Evolutionary conservation across 2,797 vertebrate species (phyloP).

Genomic region (Neostethus bicornis): DNA sequence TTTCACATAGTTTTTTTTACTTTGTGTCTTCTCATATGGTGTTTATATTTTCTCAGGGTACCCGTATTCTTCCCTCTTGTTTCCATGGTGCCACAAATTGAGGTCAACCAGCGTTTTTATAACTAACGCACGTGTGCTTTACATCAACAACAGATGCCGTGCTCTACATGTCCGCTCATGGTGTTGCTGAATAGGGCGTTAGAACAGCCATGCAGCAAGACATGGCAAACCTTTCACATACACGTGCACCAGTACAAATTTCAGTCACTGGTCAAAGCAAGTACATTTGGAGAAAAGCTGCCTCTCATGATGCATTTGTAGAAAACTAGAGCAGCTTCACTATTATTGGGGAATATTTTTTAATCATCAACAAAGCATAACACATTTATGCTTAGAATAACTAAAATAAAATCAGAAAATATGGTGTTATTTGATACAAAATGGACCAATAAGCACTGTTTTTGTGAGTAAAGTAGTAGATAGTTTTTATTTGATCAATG

Average conservation of each 20-base stretch:
- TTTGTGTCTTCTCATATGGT: neutral
- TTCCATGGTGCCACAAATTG: conserved; percentile 69
- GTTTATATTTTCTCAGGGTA: conserved; percentile 3
- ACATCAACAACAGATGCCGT: conserved; percentile 66
- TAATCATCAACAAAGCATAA: too few relatives aligned
- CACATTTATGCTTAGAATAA: too few relatives aligned
- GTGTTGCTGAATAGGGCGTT: conserved; percentile 50
- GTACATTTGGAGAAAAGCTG: neutral
- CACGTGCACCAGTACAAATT: neutral
- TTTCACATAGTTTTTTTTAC: neutral
- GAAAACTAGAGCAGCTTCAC: neutral
- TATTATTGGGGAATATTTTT: neutral
- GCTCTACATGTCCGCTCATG: conserved; percentile 27
- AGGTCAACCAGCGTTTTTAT: conserved; percentile 71
- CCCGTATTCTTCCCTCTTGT: conserved; percentile 41
- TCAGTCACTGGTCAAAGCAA: neutral
- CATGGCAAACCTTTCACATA: neutral
- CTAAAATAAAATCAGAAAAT: too few relatives aligned
- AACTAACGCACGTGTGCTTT: conserved; percentile 57
- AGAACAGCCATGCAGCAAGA: conserved; percentile 35
- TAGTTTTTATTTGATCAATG: conserved; percentile 30
- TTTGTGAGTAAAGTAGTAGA: conserved; percentile 20
- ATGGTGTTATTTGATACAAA: conserved; percentile 39
- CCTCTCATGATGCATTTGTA: neutral
- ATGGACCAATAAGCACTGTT: too few relatives aligned